phyloP scores from a whole-genome alignment of 1,140 invertebrate genomes.

The Melitaea cinxia region DNA sequence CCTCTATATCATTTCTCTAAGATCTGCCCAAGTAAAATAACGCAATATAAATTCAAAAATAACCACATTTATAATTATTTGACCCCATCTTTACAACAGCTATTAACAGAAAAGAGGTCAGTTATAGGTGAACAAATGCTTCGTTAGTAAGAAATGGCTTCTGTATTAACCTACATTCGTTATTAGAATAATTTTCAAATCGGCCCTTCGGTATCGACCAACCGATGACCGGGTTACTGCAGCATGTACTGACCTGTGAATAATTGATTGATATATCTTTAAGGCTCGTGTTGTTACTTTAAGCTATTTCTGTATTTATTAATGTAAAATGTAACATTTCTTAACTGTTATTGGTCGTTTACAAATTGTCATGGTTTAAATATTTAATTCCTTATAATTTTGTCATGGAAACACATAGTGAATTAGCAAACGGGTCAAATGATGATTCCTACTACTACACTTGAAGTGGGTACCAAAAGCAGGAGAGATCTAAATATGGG shows the following conservation, averaged over 20 bases:
- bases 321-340: not conserved
- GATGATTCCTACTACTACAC: too few relatives aligned
- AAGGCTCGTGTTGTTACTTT: not conserved
- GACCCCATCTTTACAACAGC: not conserved
- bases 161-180: conserved; percentile 6
- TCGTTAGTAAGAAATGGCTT: not conserved
- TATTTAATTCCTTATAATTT: too few relatives aligned
- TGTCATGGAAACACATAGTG: too few relatives aligned
- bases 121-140: not conserved
- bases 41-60: not conserved
- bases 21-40: too few relatives aligned
- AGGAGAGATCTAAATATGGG: too few relatives aligned
- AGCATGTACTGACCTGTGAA: not conserved
- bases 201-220: not conserved
- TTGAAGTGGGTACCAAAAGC: too few relatives aligned
- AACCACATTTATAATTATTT: not conserved
- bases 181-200: not conserved
- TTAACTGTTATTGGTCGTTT: too few relatives aligned
- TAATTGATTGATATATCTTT: not conserved
- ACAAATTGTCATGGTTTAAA: too few relatives aligned
- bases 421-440: too few relatives aligned
- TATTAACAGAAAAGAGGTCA: not conserved
- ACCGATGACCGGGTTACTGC: not conserved
- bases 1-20: too few relatives aligned
- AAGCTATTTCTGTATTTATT: not conserved